Base-by-base conservation (phyloP, 1,140 invertebrate genomes). In the Euura saliciscinereae region DNA sequence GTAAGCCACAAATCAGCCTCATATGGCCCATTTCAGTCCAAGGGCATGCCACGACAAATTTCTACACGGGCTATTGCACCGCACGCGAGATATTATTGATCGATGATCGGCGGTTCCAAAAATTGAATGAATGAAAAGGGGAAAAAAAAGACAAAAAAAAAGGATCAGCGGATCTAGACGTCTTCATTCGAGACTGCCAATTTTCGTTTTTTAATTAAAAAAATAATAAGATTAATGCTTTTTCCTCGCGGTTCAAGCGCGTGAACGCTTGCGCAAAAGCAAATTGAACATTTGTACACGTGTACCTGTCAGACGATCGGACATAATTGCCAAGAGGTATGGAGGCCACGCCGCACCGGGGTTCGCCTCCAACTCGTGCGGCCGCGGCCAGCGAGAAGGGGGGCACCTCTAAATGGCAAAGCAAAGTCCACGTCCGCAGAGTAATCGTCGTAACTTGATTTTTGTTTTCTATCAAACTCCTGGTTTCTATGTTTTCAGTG, bases 221-320 rank as follows among this genome's bases (percentile, higher is more conserved):
- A 77, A 77, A 77, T 77, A 77, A 76, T 77, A 77, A 77, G 76
- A 77, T 77, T 77, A 77, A 76, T 77, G 76, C 74, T 74, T 76
- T 72, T 72, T 67, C 70, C 72, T 70, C 70, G 69, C 72, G 69
- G 28, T 28, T 28, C 28, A 28, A 28, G 28, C 28, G 28, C 28
- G 28, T 28, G 28, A 28, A 28, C 28, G 28, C 1, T 28, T 28
- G 28, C 28, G 28, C 28, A 28, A 28, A 70, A 72, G 76, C 76
- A 77, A 77, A 77, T 76, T 77, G 76, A 77, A 74, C 76, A 74
- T 77, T 76, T 77, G 75, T 77, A 77, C 76, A 76, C 76, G 74
- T 77, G 76, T 77, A 77, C 67, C 76, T 77, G 76, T 77, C 76
- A 74, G 75, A 6, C 64, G 7, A 43, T 46, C 13, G 43, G 75